Conservation (phyloP, 2,888 invertebrate species). For the Microctonus hyperodae region DNA sequence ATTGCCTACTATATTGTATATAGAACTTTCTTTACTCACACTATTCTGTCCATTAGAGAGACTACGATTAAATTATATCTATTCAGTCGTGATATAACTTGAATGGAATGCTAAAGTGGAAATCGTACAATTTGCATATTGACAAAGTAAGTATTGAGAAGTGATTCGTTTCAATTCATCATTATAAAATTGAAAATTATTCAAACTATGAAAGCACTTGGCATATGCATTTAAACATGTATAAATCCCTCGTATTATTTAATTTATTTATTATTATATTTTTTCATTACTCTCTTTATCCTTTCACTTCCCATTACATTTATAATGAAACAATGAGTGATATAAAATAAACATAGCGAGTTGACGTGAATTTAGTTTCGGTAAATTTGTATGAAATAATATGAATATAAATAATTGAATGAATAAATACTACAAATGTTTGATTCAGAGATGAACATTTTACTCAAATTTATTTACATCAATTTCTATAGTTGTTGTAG, state of each 20-base stretch:
- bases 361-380: neutral
- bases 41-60: constrained; percentile 13
- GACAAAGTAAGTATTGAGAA: constrained; percentile 7
- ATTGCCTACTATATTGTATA: no score
- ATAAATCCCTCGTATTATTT: no score
- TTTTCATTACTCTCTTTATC: neutral
- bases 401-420: neutral
- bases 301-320: no score
- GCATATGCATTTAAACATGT: neutral
- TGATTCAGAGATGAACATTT: no score
- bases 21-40: constrained; percentile 14
- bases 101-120: constrained; percentile 2
- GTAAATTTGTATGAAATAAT: neutral
- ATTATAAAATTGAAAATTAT: neutral
- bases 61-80: constrained; percentile 16
- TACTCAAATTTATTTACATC: no score
- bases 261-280: no score
- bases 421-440: neutral
- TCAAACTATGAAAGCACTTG: no score
- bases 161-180: neutral
- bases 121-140: constrained; percentile 25
- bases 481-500: no score
- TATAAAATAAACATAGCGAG: neutral
- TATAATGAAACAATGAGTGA: neutral
- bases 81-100: constrained; percentile 14